Conservation (phyloP, 2,888 invertebrate genomes). For the Drosophila mercatorum region DNA sequence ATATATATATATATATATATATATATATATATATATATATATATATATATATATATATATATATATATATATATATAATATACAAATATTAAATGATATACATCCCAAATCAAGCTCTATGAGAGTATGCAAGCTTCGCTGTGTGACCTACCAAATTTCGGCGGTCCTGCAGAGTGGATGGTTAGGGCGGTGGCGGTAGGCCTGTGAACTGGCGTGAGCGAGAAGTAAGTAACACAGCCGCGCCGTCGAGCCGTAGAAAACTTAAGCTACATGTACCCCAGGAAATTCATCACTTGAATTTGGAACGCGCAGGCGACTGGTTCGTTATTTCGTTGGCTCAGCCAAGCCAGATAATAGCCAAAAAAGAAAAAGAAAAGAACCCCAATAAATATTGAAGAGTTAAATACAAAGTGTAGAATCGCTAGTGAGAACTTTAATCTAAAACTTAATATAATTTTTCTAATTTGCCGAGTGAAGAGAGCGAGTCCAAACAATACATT, state of each 20-base stretch:
- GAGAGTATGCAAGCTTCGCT: conserved; percentile 44
- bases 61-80: neutral
- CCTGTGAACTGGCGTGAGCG: conserved; percentile 50
- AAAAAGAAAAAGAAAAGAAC: neutral
- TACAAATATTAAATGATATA: neutral
- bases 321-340: conserved; percentile 52
- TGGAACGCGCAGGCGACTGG: conserved; percentile 81
- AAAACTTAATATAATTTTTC: neutral
- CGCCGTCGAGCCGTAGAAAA: conserved; percentile 62
- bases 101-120: neutral
- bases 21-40: neutral
- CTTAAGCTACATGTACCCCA: conserved; percentile 82
- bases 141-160: conserved; percentile 1
- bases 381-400: neutral
- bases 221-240: conserved; percentile 53
- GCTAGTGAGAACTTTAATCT: conserved; percentile 3
- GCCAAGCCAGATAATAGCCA: conserved; percentile 6
- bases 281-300: conserved; percentile 82
- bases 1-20: neutral
- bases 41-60: neutral
- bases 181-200: conserved; percentile 7
- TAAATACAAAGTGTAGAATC: conserved; percentile 11
- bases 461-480: neutral
- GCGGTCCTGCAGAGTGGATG: conserved; percentile 26
- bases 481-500: neutral